Percentiles rank a stretch among this genome's conserved stretches.
phyloP scores from a whole-genome alignment of 2,888 invertebrate genomes.

The Silvanus unidentatus region DNA sequence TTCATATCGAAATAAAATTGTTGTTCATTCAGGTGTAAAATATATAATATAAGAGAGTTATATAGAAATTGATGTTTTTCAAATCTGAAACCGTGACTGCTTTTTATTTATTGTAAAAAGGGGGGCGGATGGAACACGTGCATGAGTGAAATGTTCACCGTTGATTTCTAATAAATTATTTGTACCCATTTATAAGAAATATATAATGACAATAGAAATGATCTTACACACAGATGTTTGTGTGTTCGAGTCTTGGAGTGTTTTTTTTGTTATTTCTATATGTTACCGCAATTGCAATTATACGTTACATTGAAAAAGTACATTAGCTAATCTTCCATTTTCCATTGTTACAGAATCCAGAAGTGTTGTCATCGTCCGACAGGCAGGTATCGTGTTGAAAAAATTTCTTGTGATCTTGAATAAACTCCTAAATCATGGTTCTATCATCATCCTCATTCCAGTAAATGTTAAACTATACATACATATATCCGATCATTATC shows the following conservation, averaged over 20 bases:
- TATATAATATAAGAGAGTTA: slow-evolving; percentile 8
- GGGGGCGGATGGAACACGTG: slow-evolving; percentile 32
- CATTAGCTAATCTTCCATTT: slow-evolving; percentile 6
- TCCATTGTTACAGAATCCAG: slow-evolving; percentile 58
- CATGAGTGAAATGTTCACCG: slow-evolving; percentile 24
- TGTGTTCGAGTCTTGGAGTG: too few relatives aligned
- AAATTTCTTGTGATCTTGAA: slow-evolving; percentile 15
- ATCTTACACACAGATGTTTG: too few relatives aligned
- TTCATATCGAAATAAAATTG: background rate
- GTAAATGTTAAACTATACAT: background rate
- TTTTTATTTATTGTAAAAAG: slow-evolving; percentile 13
- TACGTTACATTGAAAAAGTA: slow-evolving; percentile 8
- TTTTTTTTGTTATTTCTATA: too few relatives aligned
- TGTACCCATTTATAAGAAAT: background rate
- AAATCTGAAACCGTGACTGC: slow-evolving; percentile 34
- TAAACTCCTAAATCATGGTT: slow-evolving; percentile 22
- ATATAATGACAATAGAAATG: too few relatives aligned
- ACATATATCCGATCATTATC: slow-evolving; percentile 4
- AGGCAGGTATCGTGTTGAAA: slow-evolving; percentile 40
- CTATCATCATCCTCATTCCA: slow-evolving; percentile 33
- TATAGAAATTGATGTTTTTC: slow-evolving; percentile 35
- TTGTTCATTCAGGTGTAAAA: background rate
- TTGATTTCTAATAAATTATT: slow-evolving; percentile 15
- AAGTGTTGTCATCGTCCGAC: slow-evolving; percentile 58
- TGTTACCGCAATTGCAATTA: too few relatives aligned